These are phyloP conservation scores for Coregonus sp. DNA, from an alignment of 2,797 vertebrate species.

Conservation along the genomic window DNA sequence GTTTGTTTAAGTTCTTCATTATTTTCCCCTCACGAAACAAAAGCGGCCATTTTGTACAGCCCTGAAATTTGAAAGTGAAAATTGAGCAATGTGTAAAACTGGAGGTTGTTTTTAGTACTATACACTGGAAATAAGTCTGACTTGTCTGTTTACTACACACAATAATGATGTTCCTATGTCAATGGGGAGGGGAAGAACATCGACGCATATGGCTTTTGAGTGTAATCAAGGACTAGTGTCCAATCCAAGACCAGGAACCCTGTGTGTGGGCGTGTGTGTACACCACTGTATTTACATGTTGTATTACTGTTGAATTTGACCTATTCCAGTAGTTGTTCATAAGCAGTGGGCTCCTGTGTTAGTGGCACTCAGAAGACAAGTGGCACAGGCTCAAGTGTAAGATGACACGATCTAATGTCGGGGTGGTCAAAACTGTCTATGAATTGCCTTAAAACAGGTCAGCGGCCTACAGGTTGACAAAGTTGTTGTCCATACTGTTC, in stretches of 20 bases:
- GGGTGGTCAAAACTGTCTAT: conserved; percentile 65
- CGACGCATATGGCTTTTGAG: conserved; percentile 19
- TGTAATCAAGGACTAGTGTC: conserved; percentile 42
- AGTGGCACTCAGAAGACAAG: conserved; percentile 40
- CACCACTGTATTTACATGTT: conserved; percentile 6
- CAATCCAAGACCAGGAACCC: conserved; percentile 49
- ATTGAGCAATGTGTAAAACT: conserved; percentile 74
- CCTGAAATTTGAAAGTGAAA: conserved; percentile 73
- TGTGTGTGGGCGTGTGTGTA: conserved; percentile 32
- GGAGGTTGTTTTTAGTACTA: conserved; percentile 74
- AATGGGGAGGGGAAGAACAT: conserved; percentile 31
- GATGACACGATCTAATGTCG: conserved; percentile 56
- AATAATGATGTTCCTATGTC: conserved; percentile 55
- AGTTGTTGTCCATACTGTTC: conserved; percentile 68
- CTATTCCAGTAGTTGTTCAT: conserved; percentile 47
- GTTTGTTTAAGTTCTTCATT: conserved; percentile 42
- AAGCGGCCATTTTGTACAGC: conserved; percentile 71
- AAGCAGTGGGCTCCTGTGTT: conserved; percentile 43
- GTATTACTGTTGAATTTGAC: conserved; percentile 47
- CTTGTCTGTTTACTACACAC: conserved; percentile 63
- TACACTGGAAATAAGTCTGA: conserved; percentile 82
- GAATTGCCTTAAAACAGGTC: conserved; percentile 83
- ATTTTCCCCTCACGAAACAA: conserved; percentile 60
- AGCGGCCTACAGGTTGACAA: conserved; percentile 64
- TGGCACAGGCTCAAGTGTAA: conserved; percentile 45